Conservation (phyloP, 2,888 invertebrate species). For the Dynastes hyllus region DNA sequence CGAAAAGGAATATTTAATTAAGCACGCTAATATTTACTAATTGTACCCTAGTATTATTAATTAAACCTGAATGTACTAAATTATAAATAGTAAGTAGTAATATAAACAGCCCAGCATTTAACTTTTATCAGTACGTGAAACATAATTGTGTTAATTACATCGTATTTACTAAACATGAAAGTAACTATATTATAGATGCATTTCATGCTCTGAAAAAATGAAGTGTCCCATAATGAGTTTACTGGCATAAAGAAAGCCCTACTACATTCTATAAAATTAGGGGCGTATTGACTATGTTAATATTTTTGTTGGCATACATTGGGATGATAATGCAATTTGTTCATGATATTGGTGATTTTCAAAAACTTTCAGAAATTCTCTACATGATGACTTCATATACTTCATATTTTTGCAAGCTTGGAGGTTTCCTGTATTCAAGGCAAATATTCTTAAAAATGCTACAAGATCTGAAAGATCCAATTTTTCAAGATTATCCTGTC, state of each 20-base stretch:
- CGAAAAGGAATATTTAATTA: no score
- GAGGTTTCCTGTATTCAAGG: conserved; percentile 48
- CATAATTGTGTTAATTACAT: no score
- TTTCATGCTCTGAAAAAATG: no score
- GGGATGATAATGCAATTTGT: conserved; percentile 48
- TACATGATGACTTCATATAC: conserved; percentile 50
- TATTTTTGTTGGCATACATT: conserved; percentile 43
- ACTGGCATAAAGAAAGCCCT: conserved; percentile 47
- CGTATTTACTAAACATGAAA: neutral
- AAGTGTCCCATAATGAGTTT: conserved; percentile 38
- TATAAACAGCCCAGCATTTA: no score
- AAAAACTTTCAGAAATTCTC: conserved; percentile 44
- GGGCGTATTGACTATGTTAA: conserved; percentile 25
- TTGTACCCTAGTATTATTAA: no score
- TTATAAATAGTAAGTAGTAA: no score
- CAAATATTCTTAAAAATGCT: conserved; percentile 51
- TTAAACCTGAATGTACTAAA: no score
- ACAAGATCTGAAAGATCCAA: conserved; percentile 48
- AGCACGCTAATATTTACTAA: no score
- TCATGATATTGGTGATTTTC: conserved; percentile 41
- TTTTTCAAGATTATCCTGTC: conserved; percentile 50
- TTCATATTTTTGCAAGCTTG: conserved; percentile 48
- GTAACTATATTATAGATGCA: no score
- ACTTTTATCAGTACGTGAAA: no score
- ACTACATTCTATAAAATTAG: conserved; percentile 21